These are phyloP conservation scores for Berghia stephanieae DNA, from an alignment of 1,140 invertebrate genomes.

Conservation along the genomic window DNA sequence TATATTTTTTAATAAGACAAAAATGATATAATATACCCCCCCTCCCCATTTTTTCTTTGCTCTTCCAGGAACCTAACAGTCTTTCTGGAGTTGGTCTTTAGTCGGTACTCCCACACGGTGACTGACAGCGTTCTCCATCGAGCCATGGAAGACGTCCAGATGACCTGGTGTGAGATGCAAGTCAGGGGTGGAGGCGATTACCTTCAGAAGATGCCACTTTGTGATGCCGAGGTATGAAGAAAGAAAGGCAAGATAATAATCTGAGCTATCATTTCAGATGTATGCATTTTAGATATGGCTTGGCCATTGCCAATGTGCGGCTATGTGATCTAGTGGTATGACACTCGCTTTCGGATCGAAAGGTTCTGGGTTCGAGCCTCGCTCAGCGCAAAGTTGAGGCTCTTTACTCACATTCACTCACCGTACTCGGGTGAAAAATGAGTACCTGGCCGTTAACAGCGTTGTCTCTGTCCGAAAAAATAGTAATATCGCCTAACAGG, in stretches of 20 bases:
- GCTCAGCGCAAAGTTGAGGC: too few species aligned
- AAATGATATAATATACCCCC: not conserved
- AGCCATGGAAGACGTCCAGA: conserved; percentile 48
- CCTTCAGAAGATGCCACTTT: conserved; percentile 52
- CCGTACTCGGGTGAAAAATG: too few species aligned
- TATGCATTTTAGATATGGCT: too few species aligned
- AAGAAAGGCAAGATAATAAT: too few species aligned
- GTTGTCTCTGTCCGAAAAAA: too few species aligned
- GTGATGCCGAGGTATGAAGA: conserved; percentile 58
- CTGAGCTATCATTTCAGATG: not conserved
- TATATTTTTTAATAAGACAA: not conserved
- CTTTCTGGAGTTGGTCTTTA: conserved; percentile 42
- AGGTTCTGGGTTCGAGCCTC: too few species aligned
- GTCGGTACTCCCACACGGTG: conserved; percentile 3
- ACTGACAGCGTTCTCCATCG: conserved; percentile 39
- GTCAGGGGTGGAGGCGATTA: conserved; percentile 36
- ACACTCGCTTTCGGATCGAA: too few species aligned
- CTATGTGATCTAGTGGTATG: too few species aligned
- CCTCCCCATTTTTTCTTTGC: not conserved
- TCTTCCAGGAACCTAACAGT: conserved; percentile 50
- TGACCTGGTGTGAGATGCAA: conserved; percentile 55
- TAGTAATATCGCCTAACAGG: too few species aligned
- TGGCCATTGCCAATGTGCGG: too few species aligned
- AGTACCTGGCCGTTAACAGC: too few species aligned
- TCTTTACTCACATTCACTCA: too few species aligned